Base-by-base conservation (phyloP, 2,797 vertebrate genomes). In the Micropoecilia bifurca region DNA sequence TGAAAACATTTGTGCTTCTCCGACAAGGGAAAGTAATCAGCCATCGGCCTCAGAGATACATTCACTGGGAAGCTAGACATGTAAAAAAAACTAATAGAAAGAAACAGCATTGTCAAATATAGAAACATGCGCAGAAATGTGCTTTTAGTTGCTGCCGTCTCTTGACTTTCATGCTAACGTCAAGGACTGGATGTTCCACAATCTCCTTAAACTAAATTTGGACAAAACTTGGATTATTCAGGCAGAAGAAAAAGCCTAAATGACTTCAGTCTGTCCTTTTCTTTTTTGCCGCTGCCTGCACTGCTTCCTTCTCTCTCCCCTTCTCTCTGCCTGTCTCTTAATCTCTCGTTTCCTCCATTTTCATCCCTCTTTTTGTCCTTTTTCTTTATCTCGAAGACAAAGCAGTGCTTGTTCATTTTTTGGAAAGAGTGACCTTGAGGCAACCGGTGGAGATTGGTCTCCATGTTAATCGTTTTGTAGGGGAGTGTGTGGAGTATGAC, bases 221-320 rank as follows among this genome's bases (percentile, higher is more conserved):
- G 91, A 92, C 89, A 91, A 91, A 91, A 92, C 89, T 85, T 76
- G 88, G 90, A 92, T 92, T 91, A 92, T 92, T 92, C 87, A 82
- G 74, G 82, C 75, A 66, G 80, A 91, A 89, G 89, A 88, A 91
- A 57, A 91, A 90, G 86, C 88, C 88, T 87, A 86, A 91, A 91
- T 91, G 91, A 93, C 91, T 93, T 91, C 91, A 89, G 84, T 85
- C 81, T 86, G 93, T 92, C 92, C 89, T 89, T 86, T 77, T 91
- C 87, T 88, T 83, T 85, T 90, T 83, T 84, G 83, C 63, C 41
- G 30, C 84, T 73, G 73, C 82, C 81, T 85, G 76, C 75, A 69
- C 84, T 50, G 63, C 77, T 36, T 50, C 47, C 14, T 28, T 18
- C 78, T 57, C 71, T 50, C 59, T n/a, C 46, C 80, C 53, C 66